Evolutionary conservation across 2,113 vertebrate genomes (phyloP).

Genomic region (Tachuris rubrigastra): DNA sequence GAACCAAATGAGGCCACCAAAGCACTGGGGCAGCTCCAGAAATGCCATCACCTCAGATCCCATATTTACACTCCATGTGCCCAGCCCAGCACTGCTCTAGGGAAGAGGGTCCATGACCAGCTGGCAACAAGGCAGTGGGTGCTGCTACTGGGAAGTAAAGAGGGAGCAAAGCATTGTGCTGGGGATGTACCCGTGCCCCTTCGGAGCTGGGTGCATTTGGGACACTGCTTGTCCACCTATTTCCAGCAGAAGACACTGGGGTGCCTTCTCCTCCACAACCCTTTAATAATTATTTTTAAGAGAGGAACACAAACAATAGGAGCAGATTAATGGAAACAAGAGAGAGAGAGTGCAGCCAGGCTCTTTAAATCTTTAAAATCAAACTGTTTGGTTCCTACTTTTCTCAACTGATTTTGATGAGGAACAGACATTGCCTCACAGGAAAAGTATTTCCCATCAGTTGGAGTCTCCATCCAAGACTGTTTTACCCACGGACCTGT

Average conservation of each 20-base stretch:
- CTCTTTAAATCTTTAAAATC: background rate
- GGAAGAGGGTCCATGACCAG: background rate
- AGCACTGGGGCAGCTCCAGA: background rate
- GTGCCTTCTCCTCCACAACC: background rate
- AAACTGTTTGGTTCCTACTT: background rate
- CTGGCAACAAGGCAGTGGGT: background rate
- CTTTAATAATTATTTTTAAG: background rate
- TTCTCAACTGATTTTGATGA: constrained; percentile 54
- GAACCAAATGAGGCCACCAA: background rate
- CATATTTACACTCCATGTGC: background rate
- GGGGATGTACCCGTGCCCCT: background rate
- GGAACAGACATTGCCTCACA: constrained; percentile 67
- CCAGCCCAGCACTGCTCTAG: fast-evolving
- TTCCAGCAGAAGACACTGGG: background rate
- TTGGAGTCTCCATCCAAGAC: constrained; percentile 5
- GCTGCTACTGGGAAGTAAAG: background rate
- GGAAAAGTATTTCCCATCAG: constrained; percentile 47
- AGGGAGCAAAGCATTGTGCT: background rate
- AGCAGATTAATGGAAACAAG: background rate
- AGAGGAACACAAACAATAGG: background rate
- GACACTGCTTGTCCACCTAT: background rate
- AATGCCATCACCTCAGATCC: background rate
- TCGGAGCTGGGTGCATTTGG: background rate
- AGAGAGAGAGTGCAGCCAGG: background rate
- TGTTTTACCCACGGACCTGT: constrained; percentile 20